phyloP scores from a whole-genome alignment of 2,888 invertebrate species.

The Scrobipalpa costella region DNA sequence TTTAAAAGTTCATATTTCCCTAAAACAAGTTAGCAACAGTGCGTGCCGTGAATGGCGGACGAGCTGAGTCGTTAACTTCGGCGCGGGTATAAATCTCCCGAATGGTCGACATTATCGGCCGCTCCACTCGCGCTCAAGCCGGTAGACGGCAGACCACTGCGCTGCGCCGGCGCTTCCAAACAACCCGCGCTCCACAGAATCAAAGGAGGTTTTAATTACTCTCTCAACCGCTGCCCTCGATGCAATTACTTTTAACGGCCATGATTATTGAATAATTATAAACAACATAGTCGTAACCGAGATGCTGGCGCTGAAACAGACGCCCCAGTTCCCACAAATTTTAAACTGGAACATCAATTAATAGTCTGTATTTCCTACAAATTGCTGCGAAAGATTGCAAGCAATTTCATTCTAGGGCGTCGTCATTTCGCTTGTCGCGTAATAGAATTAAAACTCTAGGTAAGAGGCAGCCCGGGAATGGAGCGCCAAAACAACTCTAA shows the following conservation, averaged over 20 bases:
- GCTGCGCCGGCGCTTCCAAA: slow-evolving; percentile 48
- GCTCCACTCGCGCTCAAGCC: slow-evolving; percentile 51
- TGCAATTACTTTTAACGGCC: slow-evolving; percentile 11
- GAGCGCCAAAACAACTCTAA: slow-evolving; percentile 60
- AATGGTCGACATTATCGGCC: slow-evolving; percentile 65
- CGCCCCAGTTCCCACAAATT: slow-evolving; percentile 3
- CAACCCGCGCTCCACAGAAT: slow-evolving; percentile 59
- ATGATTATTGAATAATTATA: slow-evolving; percentile 16
- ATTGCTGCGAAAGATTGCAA: slow-evolving; percentile 10
- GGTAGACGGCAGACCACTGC: background rate
- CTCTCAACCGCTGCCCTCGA: slow-evolving; percentile 53
- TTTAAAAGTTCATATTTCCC: slow-evolving; percentile 63
- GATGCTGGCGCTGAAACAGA: slow-evolving; percentile 5
- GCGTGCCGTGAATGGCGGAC: slow-evolving; percentile 67
- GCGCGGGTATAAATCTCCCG: slow-evolving; percentile 70
- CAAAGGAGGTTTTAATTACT: slow-evolving; percentile 69
- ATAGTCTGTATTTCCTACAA: background rate
- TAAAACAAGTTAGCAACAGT: slow-evolving; percentile 62
- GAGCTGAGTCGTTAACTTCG: slow-evolving; percentile 63
- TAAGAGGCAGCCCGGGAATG: slow-evolving; percentile 43
- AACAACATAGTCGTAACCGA: slow-evolving; percentile 17
- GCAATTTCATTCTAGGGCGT: slow-evolving; percentile 3
- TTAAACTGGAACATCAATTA: slow-evolving; percentile 8
- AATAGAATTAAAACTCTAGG: slow-evolving; percentile 29
- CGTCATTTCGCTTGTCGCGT: slow-evolving; percentile 20